Evolutionary conservation across 2,797 vertebrate species (phyloP).

Genomic region (Periparus ater): DNA sequence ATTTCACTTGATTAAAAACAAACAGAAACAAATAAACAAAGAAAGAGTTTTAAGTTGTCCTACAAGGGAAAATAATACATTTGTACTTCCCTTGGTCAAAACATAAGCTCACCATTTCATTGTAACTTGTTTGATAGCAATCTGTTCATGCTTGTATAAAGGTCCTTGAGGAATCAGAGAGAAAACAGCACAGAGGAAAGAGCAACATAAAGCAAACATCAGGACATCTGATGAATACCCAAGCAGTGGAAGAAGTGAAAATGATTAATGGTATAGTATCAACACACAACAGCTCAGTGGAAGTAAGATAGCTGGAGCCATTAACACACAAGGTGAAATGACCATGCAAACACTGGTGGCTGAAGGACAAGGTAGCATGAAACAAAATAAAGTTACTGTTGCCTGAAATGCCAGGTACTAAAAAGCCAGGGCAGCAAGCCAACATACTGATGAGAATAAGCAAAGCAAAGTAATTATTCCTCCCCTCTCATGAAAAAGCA

Average conservation of each 20-base stretch:
- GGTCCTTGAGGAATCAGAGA: slow-evolving; percentile 8
- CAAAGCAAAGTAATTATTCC: background rate
- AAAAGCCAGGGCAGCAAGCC: slow-evolving; percentile 18
- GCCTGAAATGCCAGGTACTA: background rate
- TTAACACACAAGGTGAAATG: slow-evolving; percentile 7
- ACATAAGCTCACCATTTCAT: background rate
- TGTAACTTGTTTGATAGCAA: background rate
- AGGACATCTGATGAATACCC: background rate
- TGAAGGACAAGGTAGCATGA: slow-evolving; percentile 12
- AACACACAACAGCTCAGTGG: background rate
- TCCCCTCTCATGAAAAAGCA: background rate
- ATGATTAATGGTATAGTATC: slow-evolving; percentile 10
- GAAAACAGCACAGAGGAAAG: background rate
- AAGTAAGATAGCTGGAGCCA: background rate
- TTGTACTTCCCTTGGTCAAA: background rate
- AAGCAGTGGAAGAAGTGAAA: slow-evolving; percentile 2
- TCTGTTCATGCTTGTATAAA: background rate
- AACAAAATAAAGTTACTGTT: background rate
- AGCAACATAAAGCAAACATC: background rate
- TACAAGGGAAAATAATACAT: background rate
- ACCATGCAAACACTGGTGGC: background rate
- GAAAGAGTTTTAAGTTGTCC: background rate
- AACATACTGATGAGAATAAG: slow-evolving; percentile 14
- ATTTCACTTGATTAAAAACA: background rate
- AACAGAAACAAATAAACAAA: background rate